Percentiles rank a stretch among this genome's conserved stretches.
phyloP scores from a whole-genome alignment of 2,797 vertebrate genomes.

The Garrulus glandarius region DNA sequence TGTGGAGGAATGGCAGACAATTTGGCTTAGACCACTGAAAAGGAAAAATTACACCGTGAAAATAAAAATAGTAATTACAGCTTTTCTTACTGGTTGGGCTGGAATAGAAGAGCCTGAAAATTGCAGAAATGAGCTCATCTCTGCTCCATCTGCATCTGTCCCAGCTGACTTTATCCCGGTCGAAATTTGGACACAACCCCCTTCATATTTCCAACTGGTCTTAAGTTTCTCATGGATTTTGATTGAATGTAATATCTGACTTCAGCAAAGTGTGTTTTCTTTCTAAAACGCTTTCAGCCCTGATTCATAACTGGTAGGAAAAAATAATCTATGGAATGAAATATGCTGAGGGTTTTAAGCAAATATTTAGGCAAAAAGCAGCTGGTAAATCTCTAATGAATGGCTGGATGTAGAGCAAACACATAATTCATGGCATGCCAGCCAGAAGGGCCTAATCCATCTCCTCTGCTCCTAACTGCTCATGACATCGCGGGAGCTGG shows the following conservation, averaged over 20 bases:
- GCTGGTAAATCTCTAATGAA: conserved; percentile 57
- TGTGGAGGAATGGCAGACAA: neutral
- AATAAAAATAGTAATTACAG: neutral
- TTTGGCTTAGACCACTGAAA: neutral
- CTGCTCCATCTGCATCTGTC: neutral
- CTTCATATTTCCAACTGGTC: neutral
- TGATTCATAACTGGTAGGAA: conserved; percentile 50
- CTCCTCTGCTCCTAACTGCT: neutral
- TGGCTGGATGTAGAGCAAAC: neutral
- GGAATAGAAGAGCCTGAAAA: neutral
- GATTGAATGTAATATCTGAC: neutral
- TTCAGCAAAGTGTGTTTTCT: conserved; percentile 42
- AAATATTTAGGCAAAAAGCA: conserved; percentile 67
- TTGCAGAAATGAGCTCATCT: neutral
- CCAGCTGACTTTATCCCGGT: neutral
- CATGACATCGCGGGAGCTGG: neutral
- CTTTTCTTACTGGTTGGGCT: neutral
- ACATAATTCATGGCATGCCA: conserved; percentile 4
- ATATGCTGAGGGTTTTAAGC: conserved; percentile 30
- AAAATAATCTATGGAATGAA: conserved; percentile 49
- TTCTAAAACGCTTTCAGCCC: conserved; percentile 20
- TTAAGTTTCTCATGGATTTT: neutral
- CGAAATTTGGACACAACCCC: neutral
- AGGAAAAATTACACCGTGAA: neutral
- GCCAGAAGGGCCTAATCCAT: neutral